phyloP scores from a whole-genome alignment of 2,888 invertebrate species.

The Malacosoma neustria region DNA sequence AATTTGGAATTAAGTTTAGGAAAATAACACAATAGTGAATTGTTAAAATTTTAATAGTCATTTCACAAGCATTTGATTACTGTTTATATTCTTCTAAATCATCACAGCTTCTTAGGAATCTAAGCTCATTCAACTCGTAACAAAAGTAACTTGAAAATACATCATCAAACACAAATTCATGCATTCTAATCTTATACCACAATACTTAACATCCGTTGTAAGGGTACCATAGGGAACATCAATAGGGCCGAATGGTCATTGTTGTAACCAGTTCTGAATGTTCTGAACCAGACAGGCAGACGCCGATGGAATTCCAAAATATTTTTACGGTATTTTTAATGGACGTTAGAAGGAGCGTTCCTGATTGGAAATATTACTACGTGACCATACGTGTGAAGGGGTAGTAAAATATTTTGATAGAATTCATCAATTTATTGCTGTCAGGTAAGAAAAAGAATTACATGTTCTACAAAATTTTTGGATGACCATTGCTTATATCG shows the following conservation, averaged over 20 bases:
- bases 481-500: no score
- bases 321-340: not conserved
- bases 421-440: no score
- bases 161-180: not conserved
- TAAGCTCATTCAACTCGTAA: not conserved
- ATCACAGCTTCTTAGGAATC: not conserved
- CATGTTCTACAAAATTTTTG: no score
- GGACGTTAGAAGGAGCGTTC: not conserved
- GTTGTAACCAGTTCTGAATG: not conserved
- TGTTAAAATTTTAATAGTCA: not conserved
- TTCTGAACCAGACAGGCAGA: not conserved
- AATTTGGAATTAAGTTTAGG: no score
- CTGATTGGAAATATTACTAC: not conserved
- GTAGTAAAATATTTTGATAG: not conserved
- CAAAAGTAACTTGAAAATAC: not conserved
- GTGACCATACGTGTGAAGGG: not conserved
- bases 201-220: not conserved
- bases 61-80: not conserved
- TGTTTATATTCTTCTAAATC: not conserved
- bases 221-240: not conserved
- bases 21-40: no score
- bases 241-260: not conserved
- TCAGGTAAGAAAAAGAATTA: no score
- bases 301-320: not conserved
- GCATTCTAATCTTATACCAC: not conserved